Evolutionary conservation across 2,888 invertebrate genomes (phyloP).

Genomic region (Drosophila birchii): DNA sequence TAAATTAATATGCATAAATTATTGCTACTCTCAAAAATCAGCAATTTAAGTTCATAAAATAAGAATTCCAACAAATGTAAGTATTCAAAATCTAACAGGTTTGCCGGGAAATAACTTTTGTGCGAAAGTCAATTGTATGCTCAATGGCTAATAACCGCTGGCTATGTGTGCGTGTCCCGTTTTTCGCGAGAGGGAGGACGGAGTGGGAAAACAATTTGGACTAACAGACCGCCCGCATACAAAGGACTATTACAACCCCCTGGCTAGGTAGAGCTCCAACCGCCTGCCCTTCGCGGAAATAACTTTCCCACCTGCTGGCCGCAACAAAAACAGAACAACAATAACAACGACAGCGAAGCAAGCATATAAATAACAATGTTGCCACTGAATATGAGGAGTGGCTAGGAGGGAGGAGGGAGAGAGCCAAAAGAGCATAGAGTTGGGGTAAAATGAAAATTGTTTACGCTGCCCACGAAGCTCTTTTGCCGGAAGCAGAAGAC

Average conservation of each 20-base stretch:
- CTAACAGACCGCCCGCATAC: constrained; percentile 44
- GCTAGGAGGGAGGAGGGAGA: neutral
- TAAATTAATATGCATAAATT: neutral
- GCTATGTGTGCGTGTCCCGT: constrained; percentile 47
- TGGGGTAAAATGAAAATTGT: constrained; percentile 69
- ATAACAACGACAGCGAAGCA: constrained; percentile 35
- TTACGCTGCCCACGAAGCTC: constrained; percentile 57
- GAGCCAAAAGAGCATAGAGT: neutral
- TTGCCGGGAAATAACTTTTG: constrained; percentile 32
- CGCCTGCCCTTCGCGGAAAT: constrained; percentile 17
- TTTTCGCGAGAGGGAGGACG: neutral
- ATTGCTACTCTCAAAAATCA: neutral
- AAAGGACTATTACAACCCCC: constrained; percentile 52
- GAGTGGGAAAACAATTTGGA: constrained; percentile 64
- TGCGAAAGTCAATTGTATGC: constrained; percentile 49
- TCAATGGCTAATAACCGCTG: constrained; percentile 63
- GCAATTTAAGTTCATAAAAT: neutral
- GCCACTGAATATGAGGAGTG: constrained; percentile 50
- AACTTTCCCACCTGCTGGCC: constrained; percentile 70
- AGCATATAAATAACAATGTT: constrained; percentile 75
- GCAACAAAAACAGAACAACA: constrained; percentile 38
- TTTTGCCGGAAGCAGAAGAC: constrained; percentile 60
- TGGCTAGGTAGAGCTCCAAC: constrained; percentile 11
- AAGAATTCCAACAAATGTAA: neutral
- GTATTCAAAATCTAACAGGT: constrained; percentile 16